Percentiles rank a stretch among this genome's conserved stretches.
These are phyloP conservation scores for Cathartes aura DNA, from an alignment of 2,113 vertebrate genomes.

Conservation along the genomic window DNA sequence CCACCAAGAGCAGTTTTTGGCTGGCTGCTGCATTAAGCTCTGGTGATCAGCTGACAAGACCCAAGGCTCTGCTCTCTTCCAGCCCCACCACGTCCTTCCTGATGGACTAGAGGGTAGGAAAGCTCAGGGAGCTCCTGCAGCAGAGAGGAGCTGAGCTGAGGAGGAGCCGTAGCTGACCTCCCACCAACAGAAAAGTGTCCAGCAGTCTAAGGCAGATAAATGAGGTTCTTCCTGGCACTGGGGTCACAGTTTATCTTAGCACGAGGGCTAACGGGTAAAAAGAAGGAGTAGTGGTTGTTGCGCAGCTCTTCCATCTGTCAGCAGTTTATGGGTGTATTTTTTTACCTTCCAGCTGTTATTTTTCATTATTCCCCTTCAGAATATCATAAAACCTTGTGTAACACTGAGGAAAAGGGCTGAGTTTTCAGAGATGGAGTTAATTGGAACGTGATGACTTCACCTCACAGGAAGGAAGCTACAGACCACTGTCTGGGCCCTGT, in stretches of 20 bases:
- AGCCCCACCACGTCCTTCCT: not conserved
- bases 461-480: not conserved
- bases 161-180: not conserved
- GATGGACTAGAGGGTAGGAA: not conserved
- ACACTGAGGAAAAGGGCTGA: not conserved
- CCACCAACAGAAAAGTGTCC: not conserved
- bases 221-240: not conserved
- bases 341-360: not conserved
- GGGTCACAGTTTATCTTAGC: not conserved
- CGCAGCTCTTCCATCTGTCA: not conserved
- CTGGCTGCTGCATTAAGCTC: not conserved
- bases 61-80: not conserved
- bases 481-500: not conserved
- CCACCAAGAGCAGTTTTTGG: not conserved
- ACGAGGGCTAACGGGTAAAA: not conserved
- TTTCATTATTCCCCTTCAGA: not conserved
- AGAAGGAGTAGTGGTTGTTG: not conserved
- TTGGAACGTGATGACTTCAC: not conserved
- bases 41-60: not conserved
- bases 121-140: not conserved
- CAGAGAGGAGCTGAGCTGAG: not conserved
- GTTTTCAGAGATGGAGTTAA: not conserved
- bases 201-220: not conserved
- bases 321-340: not conserved
- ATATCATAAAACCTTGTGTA: not conserved